A percentile compares a stretch with the other conserved stretches of the same genome.
Evolutionary conservation across 2,113 vertebrate genomes (phyloP).

Genomic region (Gambusia affinis): DNA sequence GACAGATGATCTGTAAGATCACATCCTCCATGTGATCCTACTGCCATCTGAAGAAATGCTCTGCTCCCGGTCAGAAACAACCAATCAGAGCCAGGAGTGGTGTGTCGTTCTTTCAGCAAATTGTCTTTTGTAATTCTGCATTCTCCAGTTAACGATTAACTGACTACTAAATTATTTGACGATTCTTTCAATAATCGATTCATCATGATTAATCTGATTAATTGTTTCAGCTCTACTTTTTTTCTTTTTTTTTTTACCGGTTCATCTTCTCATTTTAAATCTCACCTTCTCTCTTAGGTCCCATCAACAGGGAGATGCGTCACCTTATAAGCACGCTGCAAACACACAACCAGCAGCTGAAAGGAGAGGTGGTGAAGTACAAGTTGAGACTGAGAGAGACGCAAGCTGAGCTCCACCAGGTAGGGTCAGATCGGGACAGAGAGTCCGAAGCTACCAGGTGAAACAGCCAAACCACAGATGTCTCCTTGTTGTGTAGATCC

Average conservation of each 20-base stretch:
- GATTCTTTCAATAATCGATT: not conserved
- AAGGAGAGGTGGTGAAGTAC: constrained; percentile 93
- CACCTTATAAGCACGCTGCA: constrained; percentile 97
- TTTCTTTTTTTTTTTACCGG: not conserved
- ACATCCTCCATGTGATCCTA: too few relatives aligned
- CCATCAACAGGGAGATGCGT: constrained; percentile 96
- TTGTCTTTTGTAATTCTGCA: too few relatives aligned
- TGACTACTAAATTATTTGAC: too few relatives aligned
- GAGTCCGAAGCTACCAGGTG: not conserved
- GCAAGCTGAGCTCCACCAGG: constrained; percentile 92
- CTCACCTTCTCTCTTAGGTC: constrained; percentile 77
- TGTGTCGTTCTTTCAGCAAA: too few relatives aligned
- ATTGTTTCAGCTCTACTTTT: not conserved
- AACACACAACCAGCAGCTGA: constrained; percentile 97
- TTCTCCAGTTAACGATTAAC: too few relatives aligned
- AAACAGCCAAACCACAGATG: not conserved
- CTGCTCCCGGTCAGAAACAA: too few relatives aligned
- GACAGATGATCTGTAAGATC: too few relatives aligned
- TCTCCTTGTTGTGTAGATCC: constrained; percentile 64
- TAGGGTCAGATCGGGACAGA: constrained; percentile 42
- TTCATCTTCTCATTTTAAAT: not conserved
- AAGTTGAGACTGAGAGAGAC: constrained; percentile 92
- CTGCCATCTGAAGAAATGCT: too few relatives aligned
- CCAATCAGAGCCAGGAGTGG: too few relatives aligned
- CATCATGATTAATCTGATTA: too few relatives aligned